Percentiles rank a stretch among this genome's conserved stretches.
phyloP scores from a whole-genome alignment of 2,888 invertebrate species.

The Thymelicus sylvestris region DNA sequence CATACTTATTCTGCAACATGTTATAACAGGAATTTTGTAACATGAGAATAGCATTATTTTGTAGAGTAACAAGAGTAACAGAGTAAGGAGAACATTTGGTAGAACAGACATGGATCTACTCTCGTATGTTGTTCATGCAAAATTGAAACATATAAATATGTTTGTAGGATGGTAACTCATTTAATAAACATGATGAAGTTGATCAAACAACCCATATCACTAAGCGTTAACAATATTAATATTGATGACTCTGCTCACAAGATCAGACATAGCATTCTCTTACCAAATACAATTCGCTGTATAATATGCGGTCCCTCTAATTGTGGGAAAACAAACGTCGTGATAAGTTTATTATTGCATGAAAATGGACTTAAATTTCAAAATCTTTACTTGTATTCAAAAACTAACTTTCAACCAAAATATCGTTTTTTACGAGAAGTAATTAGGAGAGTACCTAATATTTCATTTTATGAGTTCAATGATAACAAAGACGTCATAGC shows the following conservation, averaged over 20 bases:
- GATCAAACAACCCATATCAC: slow-evolving; percentile 37
- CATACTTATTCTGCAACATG: not conserved
- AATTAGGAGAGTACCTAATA: slow-evolving; percentile 31
- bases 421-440: slow-evolving; percentile 39
- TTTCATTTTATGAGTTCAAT: slow-evolving; percentile 33
- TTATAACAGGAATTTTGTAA: not conserved
- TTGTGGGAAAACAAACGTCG: slow-evolving; percentile 43
- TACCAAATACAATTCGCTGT: slow-evolving; percentile 39
- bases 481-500: slow-evolving; percentile 40
- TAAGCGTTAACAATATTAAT: slow-evolving; percentile 37
- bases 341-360: slow-evolving; percentile 41
- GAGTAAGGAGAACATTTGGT: slow-evolving; percentile 2
- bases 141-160: slow-evolving; percentile 8
- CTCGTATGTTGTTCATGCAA: slow-evolving; percentile 1
- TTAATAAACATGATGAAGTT: slow-evolving; percentile 32
- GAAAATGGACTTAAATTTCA: slow-evolving; percentile 41
- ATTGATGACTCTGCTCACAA: slow-evolving; percentile 8
- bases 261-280: slow-evolving; percentile 38
- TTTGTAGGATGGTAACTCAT: slow-evolving; percentile 5
- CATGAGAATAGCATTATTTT: slow-evolving; percentile 7
- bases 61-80: not conserved
- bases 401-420: slow-evolving; percentile 41
- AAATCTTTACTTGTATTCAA: slow-evolving; percentile 41
- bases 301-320: slow-evolving; percentile 42
- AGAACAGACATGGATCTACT: slow-evolving; percentile 3